phyloP scores from a whole-genome alignment of 2,113 vertebrate species.

The Tauraco erythrolophus region DNA sequence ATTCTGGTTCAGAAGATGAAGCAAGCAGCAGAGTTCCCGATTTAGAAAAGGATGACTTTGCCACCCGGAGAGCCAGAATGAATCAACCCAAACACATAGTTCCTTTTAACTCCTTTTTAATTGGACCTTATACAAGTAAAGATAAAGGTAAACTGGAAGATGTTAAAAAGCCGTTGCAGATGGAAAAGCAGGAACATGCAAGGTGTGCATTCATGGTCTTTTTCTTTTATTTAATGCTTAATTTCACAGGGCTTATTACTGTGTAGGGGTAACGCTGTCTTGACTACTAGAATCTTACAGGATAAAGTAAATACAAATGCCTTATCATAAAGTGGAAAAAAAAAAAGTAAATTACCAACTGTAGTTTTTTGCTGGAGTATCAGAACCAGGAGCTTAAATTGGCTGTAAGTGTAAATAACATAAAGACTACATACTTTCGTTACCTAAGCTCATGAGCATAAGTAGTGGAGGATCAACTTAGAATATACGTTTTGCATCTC shows the following conservation, averaged over 20 bases:
- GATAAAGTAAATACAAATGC: background rate
- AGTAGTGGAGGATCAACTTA: background rate
- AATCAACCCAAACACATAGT: slow-evolving; percentile 76
- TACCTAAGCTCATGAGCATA: background rate
- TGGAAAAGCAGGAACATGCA: slow-evolving; percentile 58
- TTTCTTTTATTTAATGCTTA: background rate
- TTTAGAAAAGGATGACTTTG: slow-evolving; percentile 91
- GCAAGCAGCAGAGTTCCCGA: slow-evolving; percentile 82
- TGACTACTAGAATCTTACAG: background rate
- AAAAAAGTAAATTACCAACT: background rate
- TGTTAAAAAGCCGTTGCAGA: slow-evolving; percentile 68
- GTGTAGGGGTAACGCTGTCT: background rate
- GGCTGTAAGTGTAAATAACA: background rate
- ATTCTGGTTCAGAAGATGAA: slow-evolving; percentile 83
- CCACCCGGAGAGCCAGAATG: slow-evolving; percentile 83
- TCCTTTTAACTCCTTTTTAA: slow-evolving; percentile 81
- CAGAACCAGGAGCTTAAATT: background rate
- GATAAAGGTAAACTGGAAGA: slow-evolving; percentile 81
- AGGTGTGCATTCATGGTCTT: slow-evolving; percentile 74
- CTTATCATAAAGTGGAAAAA: background rate
- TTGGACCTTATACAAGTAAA: slow-evolving; percentile 80
- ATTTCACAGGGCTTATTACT: background rate
- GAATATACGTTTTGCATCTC: background rate
- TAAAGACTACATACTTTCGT: background rate
- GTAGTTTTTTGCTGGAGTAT: background rate